Evolutionary conservation across 2,113 vertebrate species (phyloP), one percentile per base, ranked within the genome.

Genomic region (Callipepla californica): DNA sequence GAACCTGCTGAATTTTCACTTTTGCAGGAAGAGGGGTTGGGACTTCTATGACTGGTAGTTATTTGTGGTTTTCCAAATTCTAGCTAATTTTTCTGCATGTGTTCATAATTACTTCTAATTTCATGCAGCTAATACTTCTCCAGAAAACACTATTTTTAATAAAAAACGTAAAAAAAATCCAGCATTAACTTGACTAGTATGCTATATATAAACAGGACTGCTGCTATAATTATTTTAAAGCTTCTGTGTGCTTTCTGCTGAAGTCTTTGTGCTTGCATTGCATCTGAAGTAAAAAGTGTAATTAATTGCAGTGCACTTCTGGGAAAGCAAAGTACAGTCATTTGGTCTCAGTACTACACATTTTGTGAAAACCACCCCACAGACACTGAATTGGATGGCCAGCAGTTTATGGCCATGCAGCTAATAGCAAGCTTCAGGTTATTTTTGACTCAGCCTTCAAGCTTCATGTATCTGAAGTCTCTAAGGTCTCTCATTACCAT

Each of bases 371-470:
- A 96, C 74, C 74, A 69, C 80, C 76, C 61, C 68, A 58, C 50
- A 30, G 77, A 61, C 38, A 4, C 42, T 68, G 80, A 25, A 91
- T 86, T 81, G 4, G 53, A 80, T 94, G 93, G 89, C 91, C 70
- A 9, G 16, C 75, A 80, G 74, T 94, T 92, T 81, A 85, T 17
- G 26, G n/a, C 13, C 38, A 53, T 81, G 87, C 63, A 66, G 85
- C 51, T 86, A 94, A 94, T 40, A 68, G 44, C 58, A 94, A 91
- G 18, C 65, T 73, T 61, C 7, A 26, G 61, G 38, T 86, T 83
- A 92, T 96, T 96, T 93, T 95, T 77, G 45, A 72, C 65, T 92
- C 6, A 0, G n/a, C 66, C 79, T 92, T 96, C 92, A 85, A 90
- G 84, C 85, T 65, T 58, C 65, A 53, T 65, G 68, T 87, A 82